Conservation (phyloP, 2,888 invertebrate genomes). For the Phrixothrix hirtus region DNA sequence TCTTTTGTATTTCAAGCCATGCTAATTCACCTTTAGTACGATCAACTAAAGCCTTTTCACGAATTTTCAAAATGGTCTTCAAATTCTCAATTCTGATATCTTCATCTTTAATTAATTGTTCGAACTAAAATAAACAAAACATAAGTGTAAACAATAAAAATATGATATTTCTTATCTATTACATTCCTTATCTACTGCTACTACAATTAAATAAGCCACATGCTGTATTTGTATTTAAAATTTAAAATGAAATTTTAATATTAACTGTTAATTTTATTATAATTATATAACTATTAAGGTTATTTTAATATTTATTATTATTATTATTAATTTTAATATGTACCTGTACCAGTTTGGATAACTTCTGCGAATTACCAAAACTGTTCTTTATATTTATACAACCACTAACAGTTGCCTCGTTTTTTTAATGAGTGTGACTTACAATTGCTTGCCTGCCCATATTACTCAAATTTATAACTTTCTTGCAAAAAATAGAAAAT, state of each 20-base stretch:
- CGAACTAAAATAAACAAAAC: slow-evolving; percentile 51
- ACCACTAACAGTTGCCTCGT: too few species aligned
- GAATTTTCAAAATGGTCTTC: slow-evolving; percentile 65
- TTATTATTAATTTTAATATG: too few species aligned
- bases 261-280: too few species aligned
- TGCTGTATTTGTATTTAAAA: neutral
- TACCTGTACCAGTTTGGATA: too few species aligned
- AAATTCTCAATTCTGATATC: slow-evolving; percentile 68
- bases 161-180: slow-evolving; percentile 11
- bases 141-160: slow-evolving; percentile 2
- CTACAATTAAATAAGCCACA: neutral
- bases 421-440: too few species aligned
- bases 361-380: too few species aligned
- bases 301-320: too few species aligned
- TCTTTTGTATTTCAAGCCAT: slow-evolving; percentile 69
- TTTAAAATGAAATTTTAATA: neutral
- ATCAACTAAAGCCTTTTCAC: slow-evolving; percentile 69
- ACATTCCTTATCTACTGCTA: neutral
- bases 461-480: too few species aligned
- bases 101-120: slow-evolving; percentile 69
- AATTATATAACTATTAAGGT: too few species aligned
- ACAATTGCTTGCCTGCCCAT: too few species aligned
- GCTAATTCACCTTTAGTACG: slow-evolving; percentile 67
- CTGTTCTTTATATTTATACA: too few species aligned
- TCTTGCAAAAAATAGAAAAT: too few species aligned